phyloP scores from a whole-genome alignment of 1,140 invertebrate genomes.

The Pentalonia nigronervosa region DNA sequence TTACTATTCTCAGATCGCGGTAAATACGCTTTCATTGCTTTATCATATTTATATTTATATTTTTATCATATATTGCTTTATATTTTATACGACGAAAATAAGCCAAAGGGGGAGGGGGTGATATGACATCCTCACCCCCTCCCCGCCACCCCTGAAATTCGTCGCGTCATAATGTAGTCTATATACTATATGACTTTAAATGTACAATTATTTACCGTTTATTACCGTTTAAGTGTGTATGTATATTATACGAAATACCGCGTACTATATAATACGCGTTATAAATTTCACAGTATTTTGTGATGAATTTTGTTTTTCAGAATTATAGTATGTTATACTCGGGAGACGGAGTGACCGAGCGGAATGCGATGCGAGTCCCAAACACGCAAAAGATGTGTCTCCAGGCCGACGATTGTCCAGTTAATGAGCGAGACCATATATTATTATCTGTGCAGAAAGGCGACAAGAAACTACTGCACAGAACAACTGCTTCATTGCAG shows the following conservation, averaged over 20 bases:
- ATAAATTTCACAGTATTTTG: not conserved
- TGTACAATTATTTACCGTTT: not conserved
- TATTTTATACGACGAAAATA: too few species aligned
- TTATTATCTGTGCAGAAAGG: not conserved
- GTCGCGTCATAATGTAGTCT: not conserved
- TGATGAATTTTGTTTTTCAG: not conserved
- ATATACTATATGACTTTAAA: not conserved
- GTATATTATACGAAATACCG: too few species aligned
- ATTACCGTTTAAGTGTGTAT: too few species aligned
- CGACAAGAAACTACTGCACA: not conserved
- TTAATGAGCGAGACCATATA: not conserved
- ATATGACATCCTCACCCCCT: too few species aligned
- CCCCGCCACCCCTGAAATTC: too few species aligned
- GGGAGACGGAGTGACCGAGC: not conserved
- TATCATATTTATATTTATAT: too few species aligned
- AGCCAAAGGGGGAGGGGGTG: too few species aligned
- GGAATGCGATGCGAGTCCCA: not conserved
- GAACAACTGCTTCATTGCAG: not conserved
- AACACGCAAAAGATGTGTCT: not conserved
- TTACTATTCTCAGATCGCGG: too few species aligned
- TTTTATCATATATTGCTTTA: too few species aligned
- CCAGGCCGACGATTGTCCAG: not conserved
- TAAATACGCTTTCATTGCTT: too few species aligned
- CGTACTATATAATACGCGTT: too few species aligned
- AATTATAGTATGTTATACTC: not conserved